These are phyloP conservation scores for Lota lota DNA, from an alignment of 2,113 vertebrate species.

Conservation along the genomic window DNA sequence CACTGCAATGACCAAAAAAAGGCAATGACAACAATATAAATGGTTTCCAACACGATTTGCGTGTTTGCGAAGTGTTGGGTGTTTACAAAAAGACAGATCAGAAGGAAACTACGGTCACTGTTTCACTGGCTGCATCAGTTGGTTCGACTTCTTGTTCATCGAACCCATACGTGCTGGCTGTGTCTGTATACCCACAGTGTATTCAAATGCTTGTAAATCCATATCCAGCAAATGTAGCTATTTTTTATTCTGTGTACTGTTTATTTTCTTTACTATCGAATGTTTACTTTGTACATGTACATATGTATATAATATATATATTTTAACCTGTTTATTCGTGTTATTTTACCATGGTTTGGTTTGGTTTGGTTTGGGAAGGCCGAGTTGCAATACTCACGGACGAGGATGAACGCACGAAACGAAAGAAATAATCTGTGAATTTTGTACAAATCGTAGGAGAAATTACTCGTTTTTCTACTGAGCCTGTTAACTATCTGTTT, in stretches of 20 bases:
- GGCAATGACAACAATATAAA: too few relatives aligned
- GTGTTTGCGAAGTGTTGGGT: too few relatives aligned
- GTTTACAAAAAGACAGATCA: conserved; percentile 34
- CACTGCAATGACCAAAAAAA: too few relatives aligned
- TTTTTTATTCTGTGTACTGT: background rate
- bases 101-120: conserved; percentile 27
- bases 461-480: conserved; percentile 73
- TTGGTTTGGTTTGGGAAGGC: conserved; percentile 20
- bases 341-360: conserved; percentile 63
- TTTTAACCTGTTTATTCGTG: background rate
- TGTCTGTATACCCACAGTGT: background rate
- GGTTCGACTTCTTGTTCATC: too few relatives aligned
- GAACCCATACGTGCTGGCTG: too few relatives aligned
- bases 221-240: conserved; percentile 6
- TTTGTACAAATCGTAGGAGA: conserved; percentile 75
- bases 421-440: conserved; percentile 73
- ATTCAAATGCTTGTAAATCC: background rate
- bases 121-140: background rate
- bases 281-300: conserved; percentile 16
- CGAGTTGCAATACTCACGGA: conserved; percentile 32
- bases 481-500: conserved; percentile 69
- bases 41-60: too few relatives aligned
- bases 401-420: conserved; percentile 22
- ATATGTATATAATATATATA: conserved; percentile 15
- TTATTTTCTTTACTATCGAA: background rate